phyloP scores from a whole-genome alignment of 2,888 invertebrate species.

The Stenoptilia bipunctidactyla region DNA sequence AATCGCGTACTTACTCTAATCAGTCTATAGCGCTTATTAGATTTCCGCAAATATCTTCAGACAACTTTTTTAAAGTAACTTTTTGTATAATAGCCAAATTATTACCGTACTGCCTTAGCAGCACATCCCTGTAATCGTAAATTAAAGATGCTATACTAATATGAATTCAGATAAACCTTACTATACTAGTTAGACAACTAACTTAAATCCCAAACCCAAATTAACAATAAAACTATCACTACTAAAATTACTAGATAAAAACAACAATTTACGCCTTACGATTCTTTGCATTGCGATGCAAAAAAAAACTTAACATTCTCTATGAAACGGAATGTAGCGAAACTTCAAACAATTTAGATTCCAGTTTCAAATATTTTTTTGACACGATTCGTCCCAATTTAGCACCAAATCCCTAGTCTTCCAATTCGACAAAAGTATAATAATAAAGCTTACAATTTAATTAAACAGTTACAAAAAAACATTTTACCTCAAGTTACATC shows the following conservation, averaged over 20 bases:
- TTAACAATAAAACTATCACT: conserved; percentile 65
- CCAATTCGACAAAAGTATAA: conserved; percentile 57
- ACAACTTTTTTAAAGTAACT: conserved; percentile 23
- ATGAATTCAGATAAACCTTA: conserved; percentile 68
- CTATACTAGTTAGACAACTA: conserved; percentile 58
- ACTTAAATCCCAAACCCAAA: conserved; percentile 69
- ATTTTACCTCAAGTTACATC: conserved; percentile 1
- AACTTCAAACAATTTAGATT: conserved; percentile 33
- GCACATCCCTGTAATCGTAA: conserved; percentile 69
- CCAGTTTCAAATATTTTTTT: conserved; percentile 30
- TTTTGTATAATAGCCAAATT: conserved; percentile 20
- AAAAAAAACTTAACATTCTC: conserved; percentile 66
- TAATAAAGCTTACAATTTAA: conserved; percentile 62
- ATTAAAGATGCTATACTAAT: conserved; percentile 60
- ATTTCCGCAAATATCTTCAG: conserved; percentile 52
- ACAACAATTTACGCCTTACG: conserved; percentile 59
- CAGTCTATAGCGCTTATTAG: conserved; percentile 71
- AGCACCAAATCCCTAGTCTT: conserved; percentile 70
- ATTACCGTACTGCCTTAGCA: conserved; percentile 50
- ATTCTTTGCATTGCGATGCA: conserved; percentile 53
- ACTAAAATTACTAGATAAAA: conserved; percentile 60
- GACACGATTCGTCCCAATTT: conserved; percentile 44
- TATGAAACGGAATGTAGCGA: conserved; percentile 60
- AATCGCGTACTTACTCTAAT: conserved; percentile 67
- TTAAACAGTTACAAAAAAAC: conserved; percentile 38